phyloP scores from a whole-genome alignment of 2,888 invertebrate species.

The Darwinula stevensoni region DNA sequence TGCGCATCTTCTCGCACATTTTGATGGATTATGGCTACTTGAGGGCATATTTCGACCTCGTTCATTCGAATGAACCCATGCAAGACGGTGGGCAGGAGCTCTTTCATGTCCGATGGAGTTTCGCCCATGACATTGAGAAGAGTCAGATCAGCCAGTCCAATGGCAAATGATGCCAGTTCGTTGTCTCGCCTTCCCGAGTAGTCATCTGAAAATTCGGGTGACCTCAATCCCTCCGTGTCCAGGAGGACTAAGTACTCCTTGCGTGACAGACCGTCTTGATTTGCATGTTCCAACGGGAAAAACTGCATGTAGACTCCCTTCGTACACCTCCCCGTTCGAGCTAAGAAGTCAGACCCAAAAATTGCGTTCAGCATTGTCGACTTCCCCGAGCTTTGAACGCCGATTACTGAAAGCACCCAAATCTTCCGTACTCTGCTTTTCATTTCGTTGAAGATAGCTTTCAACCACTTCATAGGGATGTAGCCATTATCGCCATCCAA shows the following conservation, averaged over 20 bases:
- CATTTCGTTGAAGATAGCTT: no score
- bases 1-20: not conserved
- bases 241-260: not conserved
- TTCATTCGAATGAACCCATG: conserved; percentile 1
- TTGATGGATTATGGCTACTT: not conserved
- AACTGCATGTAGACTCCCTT: no score
- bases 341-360: no score
- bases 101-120: not conserved
- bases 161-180: not conserved
- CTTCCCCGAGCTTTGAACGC: no score
- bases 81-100: not conserved
- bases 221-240: not conserved
- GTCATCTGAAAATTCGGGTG: not conserved
- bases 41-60: not conserved
- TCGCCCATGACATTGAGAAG: not conserved
- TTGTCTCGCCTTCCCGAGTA: not conserved
- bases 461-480: no score
- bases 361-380: no score
- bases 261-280: no score
- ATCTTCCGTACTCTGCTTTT: no score
- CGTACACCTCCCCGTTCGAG: no score
- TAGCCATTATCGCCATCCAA: no score
- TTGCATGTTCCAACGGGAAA: no score
- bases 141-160: not conserved
- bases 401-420: no score